phyloP scores from a whole-genome alignment of 64 coral and sea anemone species.

The Catalaphyllia jardinei region DNA sequence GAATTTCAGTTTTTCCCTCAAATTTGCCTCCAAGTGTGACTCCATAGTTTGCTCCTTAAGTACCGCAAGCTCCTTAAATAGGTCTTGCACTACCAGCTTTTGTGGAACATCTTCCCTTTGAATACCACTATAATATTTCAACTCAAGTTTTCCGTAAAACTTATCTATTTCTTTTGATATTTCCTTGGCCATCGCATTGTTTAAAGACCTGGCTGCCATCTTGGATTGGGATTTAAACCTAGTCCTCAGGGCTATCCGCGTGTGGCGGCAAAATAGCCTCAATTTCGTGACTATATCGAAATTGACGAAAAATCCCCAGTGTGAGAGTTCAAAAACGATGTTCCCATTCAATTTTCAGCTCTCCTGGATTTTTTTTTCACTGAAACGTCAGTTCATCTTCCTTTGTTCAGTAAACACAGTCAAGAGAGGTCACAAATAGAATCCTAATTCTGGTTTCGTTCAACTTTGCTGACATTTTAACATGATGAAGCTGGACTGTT shows the following conservation, averaged over 20 bases:
- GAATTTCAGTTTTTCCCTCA: conserved; percentile 56
- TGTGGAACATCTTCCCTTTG: conserved; percentile 55
- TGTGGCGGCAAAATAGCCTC: too few species aligned
- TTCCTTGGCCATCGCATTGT: conserved; percentile 16
- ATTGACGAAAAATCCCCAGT: conserved; percentile 48
- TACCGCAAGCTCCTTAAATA: conserved; percentile 56
- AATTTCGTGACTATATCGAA: conserved; percentile 49
- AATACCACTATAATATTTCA: conserved; percentile 58
- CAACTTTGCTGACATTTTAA: too few species aligned
- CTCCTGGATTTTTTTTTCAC: too few species aligned
- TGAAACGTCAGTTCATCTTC: too few species aligned
- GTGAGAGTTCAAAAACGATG: conserved; percentile 69
- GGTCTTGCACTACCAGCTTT: conserved; percentile 57
- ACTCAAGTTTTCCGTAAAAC: conserved; percentile 49
- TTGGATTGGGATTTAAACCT: conserved; percentile 35
- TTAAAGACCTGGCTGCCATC: conserved; percentile 52
- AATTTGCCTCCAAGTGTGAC: conserved; percentile 45
- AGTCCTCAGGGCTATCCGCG: conserved; percentile 37
- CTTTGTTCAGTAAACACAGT: too few species aligned
- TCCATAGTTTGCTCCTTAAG: conserved; percentile 54
- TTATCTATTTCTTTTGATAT: conserved; percentile 52
- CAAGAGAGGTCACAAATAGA: too few species aligned
- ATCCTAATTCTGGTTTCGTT: too few species aligned
- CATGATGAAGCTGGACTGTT: too few species aligned
- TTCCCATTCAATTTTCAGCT: too few species aligned